Percentiles rank a stretch among this genome's conserved stretches.
These are phyloP conservation scores for Sula dactylatra DNA, from an alignment of 2,113 vertebrate genomes.

Conservation along the genomic window DNA sequence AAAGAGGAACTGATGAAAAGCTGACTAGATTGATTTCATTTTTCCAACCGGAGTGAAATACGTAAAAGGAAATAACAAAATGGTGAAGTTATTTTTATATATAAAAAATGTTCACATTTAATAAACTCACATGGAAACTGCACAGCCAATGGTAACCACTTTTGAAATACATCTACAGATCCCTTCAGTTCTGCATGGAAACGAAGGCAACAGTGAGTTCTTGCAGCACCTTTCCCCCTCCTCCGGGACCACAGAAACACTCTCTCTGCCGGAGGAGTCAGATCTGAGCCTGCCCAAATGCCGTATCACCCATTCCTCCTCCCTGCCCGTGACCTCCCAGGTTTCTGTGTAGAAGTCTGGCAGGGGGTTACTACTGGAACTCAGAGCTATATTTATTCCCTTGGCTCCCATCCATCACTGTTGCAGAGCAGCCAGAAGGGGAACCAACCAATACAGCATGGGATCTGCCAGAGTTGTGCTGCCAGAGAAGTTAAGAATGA, in stretches of 20 bases:
- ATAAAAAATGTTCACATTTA: constrained; percentile 50
- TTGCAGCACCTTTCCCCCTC: background rate
- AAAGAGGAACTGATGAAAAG: constrained; percentile 70
- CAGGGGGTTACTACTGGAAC: constrained; percentile 61
- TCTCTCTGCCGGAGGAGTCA: background rate
- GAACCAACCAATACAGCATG: constrained; percentile 59
- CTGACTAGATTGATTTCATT: constrained; percentile 69
- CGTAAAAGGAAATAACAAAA: constrained; percentile 69
- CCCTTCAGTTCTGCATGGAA: background rate
- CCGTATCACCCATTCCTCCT: background rate
- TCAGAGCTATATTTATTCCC: constrained; percentile 62
- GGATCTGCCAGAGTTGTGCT: constrained; percentile 52
- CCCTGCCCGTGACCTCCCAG: background rate
- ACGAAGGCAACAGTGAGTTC: background rate
- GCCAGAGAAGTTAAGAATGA: constrained; percentile 66
- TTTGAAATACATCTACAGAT: background rate
- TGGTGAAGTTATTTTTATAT: constrained; percentile 59
- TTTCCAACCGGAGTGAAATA: constrained; percentile 57
- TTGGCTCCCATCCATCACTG: constrained; percentile 51
- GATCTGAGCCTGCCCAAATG: background rate
- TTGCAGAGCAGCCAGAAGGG: constrained; percentile 60
- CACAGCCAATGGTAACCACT: background rate
- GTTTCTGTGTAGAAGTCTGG: constrained; percentile 32
- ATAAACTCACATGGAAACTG: constrained; percentile 42
- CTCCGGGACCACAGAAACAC: background rate